Conservation (phyloP, 2,797 vertebrate genomes). For the Tapera naevia region DNA sequence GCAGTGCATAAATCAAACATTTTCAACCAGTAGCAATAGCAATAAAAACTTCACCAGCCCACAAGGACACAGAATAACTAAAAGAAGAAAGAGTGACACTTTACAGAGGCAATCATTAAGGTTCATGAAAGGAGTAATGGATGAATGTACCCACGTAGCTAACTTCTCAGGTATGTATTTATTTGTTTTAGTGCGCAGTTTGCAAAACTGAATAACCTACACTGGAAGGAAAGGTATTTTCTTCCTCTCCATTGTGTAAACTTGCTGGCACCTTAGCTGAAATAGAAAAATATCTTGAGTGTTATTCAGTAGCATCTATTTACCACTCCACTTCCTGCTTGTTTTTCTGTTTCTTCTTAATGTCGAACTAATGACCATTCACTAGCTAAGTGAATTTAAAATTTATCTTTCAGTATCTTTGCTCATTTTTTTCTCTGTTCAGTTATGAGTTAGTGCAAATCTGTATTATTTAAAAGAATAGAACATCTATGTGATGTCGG, state of each 20-base stretch:
- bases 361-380: background rate
- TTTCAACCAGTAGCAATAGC: conserved; percentile 73
- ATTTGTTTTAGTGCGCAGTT: background rate
- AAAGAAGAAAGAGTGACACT: conserved; percentile 69
- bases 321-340: background rate
- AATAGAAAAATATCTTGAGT: background rate
- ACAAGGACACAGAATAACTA: conserved; percentile 38
- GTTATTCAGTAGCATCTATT: background rate
- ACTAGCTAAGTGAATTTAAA: background rate
- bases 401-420: background rate
- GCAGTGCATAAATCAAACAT: conserved; percentile 67
- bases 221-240: background rate
- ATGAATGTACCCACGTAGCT: conserved; percentile 97
- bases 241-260: background rate
- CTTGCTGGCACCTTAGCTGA: background rate
- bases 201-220: background rate
- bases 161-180: conserved; percentile 91
- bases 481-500: background rate
- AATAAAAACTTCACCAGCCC: conserved; percentile 40
- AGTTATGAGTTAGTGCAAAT: background rate
- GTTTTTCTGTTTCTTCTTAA: background rate
- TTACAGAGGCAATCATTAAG: conserved; percentile 88
- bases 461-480: background rate
- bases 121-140: conserved; percentile 99
- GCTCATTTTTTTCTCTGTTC: background rate